Base-by-base conservation (phyloP, 1,140 invertebrate genomes). In the Polypedilum vanderplanki region DNA sequence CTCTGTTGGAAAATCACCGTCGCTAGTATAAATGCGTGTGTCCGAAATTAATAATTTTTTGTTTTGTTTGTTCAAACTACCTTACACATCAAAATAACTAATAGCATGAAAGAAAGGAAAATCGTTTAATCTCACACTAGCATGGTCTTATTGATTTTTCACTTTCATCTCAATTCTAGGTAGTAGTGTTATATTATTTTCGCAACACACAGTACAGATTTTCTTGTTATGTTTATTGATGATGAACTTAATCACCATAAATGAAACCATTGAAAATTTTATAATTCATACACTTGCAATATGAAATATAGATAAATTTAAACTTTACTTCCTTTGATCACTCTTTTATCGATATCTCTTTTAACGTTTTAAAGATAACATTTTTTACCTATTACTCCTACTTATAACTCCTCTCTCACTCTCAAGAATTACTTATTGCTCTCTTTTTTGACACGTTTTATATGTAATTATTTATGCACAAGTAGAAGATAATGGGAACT, bases 361-460 rank as follows among this genome's bases (percentile, higher is more conserved):
- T 15, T 46, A 46, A 46, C 15, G 41, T 46, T 10, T 1, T 57
- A 57, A 15, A 57, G 46, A 57, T 57, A 57, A 57, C 46, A 57
- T 15, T 57, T 57, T 57, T 57, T 15, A 1, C n/a, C 46, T 15
- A 57, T 4, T 15, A n/a, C n/a, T 57, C n/a, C 46, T 15, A 57
- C 8, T 1, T 57, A n/a, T 57, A n/a, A 57, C n/a, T 12, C 41
- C 41, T 46, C 15, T 46, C n/a, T 57, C 12, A 57, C 12, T n/a
- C 46, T 57, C 24, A 33, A 33, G 24, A 33, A 33, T 46, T 46
- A 41, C 41, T 10, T 1, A 57, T 12, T 57, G n/a, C 12, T n/a
- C 10, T 57, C n/a, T 57, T 57, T 46, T 57, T 57, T 57, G 46
- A 57, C 46, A 57, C 46, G 46, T 57, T 57, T 57, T 57, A 57